Percentiles rank a stretch among this genome's conserved stretches.
These are phyloP conservation scores for Trichopria drosophilae DNA, from an alignment of 2,888 invertebrate species.

Conservation along the genomic window DNA sequence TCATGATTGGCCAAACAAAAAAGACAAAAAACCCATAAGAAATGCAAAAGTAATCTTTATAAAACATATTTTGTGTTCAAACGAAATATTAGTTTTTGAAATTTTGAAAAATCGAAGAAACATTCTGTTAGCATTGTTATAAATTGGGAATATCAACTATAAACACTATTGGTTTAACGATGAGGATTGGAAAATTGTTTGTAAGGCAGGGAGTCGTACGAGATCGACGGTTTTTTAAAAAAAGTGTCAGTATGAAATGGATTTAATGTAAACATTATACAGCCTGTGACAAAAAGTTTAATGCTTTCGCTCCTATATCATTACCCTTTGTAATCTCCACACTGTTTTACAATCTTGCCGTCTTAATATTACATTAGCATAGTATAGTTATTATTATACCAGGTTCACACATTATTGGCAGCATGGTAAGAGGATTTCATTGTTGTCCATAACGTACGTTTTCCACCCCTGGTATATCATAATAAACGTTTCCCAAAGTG, in stretches of 20 bases:
- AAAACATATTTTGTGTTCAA: too few relatives aligned
- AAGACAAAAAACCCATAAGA: too few relatives aligned
- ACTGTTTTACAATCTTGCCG: conserved; percentile 54
- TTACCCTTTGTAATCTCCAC: conserved; percentile 50
- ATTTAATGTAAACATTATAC: conserved; percentile 56
- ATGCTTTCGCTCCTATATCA: conserved; percentile 50
- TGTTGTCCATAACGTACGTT: conserved; percentile 39
- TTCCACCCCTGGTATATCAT: conserved; percentile 43
- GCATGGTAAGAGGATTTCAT: conserved; percentile 50
- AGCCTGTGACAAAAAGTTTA: conserved; percentile 54
- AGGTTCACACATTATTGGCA: conserved; percentile 54
- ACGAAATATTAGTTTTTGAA: too few relatives aligned
- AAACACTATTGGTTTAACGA: too few relatives aligned
- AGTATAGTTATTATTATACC: conserved; percentile 55
- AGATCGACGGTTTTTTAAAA: too few relatives aligned
- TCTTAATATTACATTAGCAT: conserved; percentile 55
- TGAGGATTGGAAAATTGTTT: too few relatives aligned
- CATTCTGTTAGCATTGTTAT: too few relatives aligned
- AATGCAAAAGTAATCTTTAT: too few relatives aligned
- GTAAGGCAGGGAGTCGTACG: too few relatives aligned
- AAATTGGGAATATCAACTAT: too few relatives aligned
- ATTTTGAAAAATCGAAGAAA: too few relatives aligned
- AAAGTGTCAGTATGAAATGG: conserved; percentile 56
- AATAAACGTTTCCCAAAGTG: conserved; percentile 52
- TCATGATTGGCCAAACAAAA: too few relatives aligned